A percentile compares a stretch with the other conserved stretches of the same genome.
These are phyloP conservation scores for Triplophysa dalaica DNA, from an alignment of 2,113 vertebrate species.

Conservation along the genomic window DNA sequence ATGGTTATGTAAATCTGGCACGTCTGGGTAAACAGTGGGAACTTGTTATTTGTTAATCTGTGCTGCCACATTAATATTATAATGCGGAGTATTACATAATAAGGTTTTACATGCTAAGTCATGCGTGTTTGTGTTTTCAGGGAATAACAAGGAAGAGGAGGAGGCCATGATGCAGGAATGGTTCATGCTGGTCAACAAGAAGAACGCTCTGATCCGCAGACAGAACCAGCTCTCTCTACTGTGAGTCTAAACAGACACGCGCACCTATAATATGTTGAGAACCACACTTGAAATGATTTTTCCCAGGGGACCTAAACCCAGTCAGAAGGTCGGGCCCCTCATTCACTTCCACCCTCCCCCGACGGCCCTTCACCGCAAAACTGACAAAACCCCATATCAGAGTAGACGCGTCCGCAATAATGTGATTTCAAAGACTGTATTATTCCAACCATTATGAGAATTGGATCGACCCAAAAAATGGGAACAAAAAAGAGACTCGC, in stretches of 20 bases:
- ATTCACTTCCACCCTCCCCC: constrained; percentile 36
- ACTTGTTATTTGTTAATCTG: not conserved
- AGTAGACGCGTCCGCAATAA: constrained; percentile 38
- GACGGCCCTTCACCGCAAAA: constrained; percentile 10
- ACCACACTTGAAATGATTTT: constrained; percentile 39
- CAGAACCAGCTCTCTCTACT: constrained; percentile 99
- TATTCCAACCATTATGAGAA: constrained; percentile 54
- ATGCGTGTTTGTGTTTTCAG: constrained; percentile 62
- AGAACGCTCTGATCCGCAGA: constrained; percentile 95
- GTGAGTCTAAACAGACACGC: constrained; percentile 74
- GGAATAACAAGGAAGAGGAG: constrained; percentile 96
- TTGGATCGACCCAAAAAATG: constrained; percentile 41
- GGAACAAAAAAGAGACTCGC: constrained; percentile 1
- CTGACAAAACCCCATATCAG: constrained; percentile 38
- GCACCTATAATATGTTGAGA: constrained; percentile 34
- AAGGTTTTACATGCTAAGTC: not conserved
- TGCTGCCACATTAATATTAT: not conserved
- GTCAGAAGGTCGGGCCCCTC: constrained; percentile 51
- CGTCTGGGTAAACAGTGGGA: not conserved
- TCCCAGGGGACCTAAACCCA: constrained; percentile 38
- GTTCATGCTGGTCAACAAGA: constrained; percentile 99
- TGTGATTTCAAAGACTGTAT: constrained; percentile 49
- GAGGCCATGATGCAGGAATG: constrained; percentile 99
- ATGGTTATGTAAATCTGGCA: not conserved
- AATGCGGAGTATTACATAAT: not conserved